Percentiles rank a stretch among this genome's conserved stretches.
These are phyloP conservation scores for Drosophila mettleri DNA, from an alignment of 2,888 invertebrate genomes.

Conservation along the genomic window DNA sequence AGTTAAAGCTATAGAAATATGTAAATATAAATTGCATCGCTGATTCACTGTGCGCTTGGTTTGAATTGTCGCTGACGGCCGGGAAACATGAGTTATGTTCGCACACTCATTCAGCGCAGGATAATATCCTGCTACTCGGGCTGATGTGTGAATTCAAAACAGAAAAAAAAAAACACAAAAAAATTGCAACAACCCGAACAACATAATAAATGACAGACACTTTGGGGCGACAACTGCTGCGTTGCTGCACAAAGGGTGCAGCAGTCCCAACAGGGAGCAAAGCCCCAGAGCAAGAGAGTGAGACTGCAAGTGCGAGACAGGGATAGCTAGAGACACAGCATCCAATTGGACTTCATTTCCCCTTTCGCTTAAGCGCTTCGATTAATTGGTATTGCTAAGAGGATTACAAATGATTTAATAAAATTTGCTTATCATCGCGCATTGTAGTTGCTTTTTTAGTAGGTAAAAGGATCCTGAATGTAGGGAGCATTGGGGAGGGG, in stretches of 20 bases:
- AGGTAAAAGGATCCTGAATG: background rate
- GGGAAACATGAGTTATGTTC: conserved; percentile 51
- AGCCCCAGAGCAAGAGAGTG: background rate
- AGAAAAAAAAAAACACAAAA: too few relatives aligned
- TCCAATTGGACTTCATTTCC: conserved; percentile 13
- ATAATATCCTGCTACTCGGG: conserved; percentile 52
- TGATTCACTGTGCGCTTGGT: conserved; percentile 36
- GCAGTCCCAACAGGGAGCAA: conserved; percentile 2
- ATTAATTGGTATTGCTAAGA: conserved; percentile 67
- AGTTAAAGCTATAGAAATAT: background rate
- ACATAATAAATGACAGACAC: conserved; percentile 58
- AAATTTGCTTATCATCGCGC: conserved; percentile 49
- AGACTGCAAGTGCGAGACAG: background rate
- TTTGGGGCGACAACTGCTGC: conserved; percentile 43
- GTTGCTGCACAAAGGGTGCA: conserved; percentile 17
- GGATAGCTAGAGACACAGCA: background rate
- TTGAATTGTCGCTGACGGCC: conserved; percentile 19
- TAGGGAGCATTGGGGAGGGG: background rate
- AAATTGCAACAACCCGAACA: conserved; percentile 26
- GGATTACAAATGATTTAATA: conserved; percentile 65
- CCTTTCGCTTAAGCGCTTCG: conserved; percentile 41
- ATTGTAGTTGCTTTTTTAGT: conserved; percentile 33
- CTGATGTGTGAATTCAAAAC: conserved; percentile 46
- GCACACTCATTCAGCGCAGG: conserved; percentile 44
- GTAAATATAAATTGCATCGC: background rate